Evolutionary conservation across 2,113 vertebrate genomes (phyloP).

Genomic region (Geothlypis trichas): DNA sequence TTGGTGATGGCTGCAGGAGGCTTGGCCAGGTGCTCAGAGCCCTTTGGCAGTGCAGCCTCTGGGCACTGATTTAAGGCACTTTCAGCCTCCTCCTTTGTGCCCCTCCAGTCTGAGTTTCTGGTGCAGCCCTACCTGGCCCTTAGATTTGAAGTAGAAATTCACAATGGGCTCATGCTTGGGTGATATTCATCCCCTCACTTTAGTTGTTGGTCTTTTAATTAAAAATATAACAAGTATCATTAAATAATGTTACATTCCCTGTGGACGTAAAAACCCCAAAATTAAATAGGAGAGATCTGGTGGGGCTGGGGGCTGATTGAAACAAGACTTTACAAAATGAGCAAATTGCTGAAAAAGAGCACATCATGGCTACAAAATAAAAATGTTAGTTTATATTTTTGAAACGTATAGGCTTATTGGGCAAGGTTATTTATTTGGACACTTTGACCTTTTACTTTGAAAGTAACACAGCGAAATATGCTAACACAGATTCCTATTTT

Average conservation of each 20-base stretch:
- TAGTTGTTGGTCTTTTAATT: background rate
- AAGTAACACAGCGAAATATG: background rate
- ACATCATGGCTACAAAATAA: background rate
- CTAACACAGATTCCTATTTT: background rate
- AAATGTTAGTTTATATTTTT: background rate
- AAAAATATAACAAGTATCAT: background rate
- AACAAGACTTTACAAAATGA: background rate
- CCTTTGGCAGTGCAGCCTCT: background rate
- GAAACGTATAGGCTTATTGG: background rate
- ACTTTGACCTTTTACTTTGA: background rate
- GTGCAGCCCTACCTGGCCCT: background rate
- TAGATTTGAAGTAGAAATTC: rapidly evolving
- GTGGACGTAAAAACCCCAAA: background rate
- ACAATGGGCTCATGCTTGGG: rapidly evolving
- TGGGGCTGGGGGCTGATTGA: background rate
- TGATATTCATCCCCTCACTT: background rate
- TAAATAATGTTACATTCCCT: background rate
- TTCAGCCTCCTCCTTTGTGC: background rate
- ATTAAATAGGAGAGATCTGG: background rate
- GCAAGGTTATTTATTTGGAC: background rate
- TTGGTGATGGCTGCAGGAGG: background rate
- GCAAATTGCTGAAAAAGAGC: background rate
- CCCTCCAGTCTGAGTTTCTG: background rate
- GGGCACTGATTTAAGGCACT: background rate
- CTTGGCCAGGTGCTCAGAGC: background rate